Percentiles rank a stretch among this genome's conserved stretches.
Evolutionary conservation across 92 coral and sea anemone genomes (phyloP).

Genomic region (Isaurus tuberculatus): DNA sequence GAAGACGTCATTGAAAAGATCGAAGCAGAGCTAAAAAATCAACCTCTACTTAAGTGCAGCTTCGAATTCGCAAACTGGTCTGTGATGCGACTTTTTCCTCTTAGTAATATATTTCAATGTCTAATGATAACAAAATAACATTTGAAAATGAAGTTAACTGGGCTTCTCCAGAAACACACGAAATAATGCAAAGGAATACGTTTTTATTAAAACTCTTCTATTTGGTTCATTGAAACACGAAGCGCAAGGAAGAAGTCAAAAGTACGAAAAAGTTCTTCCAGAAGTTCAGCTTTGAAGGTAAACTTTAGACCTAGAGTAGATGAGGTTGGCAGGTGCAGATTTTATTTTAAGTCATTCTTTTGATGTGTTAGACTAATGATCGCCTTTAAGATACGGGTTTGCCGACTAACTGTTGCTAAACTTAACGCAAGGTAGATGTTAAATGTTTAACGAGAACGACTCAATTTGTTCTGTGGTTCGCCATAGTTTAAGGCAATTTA

Average conservation of each 20-base stretch:
- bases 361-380: neutral
- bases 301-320: neutral
- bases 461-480: constrained; percentile 25
- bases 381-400: neutral
- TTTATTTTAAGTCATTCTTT: neutral
- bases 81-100: neutral
- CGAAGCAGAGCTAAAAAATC: too few relatives aligned
- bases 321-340: constrained; percentile 25
- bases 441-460: neutral
- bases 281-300: constrained; percentile 17
- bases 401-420: neutral
- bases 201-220: neutral
- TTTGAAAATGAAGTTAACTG: neutral
- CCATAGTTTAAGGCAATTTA: constrained; percentile 38
- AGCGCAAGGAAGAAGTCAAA: neutral
- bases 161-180: neutral
- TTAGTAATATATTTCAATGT: constrained; percentile 4
- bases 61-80: neutral
- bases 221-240: neutral
- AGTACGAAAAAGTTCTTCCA: neutral
- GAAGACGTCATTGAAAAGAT: too few relatives aligned
- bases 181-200: neutral
- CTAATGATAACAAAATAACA: neutral
- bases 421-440: neutral
- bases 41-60: neutral